Percentiles rank a stretch among this genome's conserved stretches.
phyloP scores from a whole-genome alignment of 2,797 vertebrate genomes.

The Monodelphis domestica region DNA sequence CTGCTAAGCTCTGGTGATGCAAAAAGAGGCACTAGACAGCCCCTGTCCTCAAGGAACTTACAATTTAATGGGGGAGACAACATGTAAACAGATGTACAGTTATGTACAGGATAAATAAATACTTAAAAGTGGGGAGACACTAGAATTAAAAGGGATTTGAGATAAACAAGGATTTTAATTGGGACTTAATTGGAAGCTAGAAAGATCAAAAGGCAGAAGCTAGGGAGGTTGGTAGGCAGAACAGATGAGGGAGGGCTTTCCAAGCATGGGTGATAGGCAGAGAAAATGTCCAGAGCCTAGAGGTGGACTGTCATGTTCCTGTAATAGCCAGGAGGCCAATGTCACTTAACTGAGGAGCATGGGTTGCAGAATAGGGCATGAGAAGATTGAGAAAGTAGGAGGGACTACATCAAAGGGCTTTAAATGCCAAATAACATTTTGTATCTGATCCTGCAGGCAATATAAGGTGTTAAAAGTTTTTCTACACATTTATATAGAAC shows the following conservation, averaged over 20 bases:
- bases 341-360: not conserved
- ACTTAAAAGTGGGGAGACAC: not conserved
- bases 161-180: not conserved
- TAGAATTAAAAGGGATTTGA: not conserved
- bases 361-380: not conserved
- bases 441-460: not conserved
- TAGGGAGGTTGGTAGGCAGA: not conserved
- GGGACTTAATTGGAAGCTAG: not conserved
- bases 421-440: not conserved
- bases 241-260: not conserved
- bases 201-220: not conserved
- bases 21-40: too few relatives aligned
- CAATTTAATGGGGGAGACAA: too few relatives aligned
- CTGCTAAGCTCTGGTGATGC: not conserved
- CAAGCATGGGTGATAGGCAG: not conserved
- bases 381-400: not conserved
- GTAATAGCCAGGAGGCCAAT: not conserved
- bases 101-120: too few relatives aligned
- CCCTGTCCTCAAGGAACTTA: too few relatives aligned
- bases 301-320: not conserved
- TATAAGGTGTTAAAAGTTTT: not conserved
- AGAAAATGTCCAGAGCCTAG: not conserved
- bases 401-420: not conserved
- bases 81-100: too few relatives aligned
- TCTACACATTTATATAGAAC: not conserved